A percentile compares a stretch with the other conserved stretches of the same genome.
phyloP scores from a whole-genome alignment of 2,888 invertebrate species.

The Tridacna crocea region DNA sequence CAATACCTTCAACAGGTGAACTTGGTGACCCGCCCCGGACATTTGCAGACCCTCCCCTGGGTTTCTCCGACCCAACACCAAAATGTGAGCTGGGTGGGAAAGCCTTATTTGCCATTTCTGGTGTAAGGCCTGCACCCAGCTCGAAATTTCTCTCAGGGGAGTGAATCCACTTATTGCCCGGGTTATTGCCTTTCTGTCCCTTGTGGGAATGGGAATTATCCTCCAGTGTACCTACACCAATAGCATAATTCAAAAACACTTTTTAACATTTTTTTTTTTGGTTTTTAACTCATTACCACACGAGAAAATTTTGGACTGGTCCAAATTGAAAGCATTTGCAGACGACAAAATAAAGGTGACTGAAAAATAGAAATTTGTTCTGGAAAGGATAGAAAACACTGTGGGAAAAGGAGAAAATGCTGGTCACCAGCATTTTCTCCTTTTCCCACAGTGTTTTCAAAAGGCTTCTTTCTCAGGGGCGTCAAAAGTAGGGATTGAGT shows the following conservation, averaged over 20 bases:
- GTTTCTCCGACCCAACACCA: neutral
- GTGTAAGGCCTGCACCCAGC: conserved; percentile 35
- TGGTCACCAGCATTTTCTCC: neutral
- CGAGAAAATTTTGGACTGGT: no score
- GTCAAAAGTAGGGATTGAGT: no score
- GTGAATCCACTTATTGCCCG: conserved; percentile 59
- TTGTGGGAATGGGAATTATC: conserved; percentile 45
- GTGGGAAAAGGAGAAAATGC: neutral
- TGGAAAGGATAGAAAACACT: neutral
- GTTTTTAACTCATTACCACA: neutral
- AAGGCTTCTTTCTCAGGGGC: no score
- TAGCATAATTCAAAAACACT: neutral
- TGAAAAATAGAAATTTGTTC: no score
- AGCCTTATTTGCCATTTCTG: conserved; percentile 25
- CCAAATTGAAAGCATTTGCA: no score
- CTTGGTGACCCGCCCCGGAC: conserved; percentile 5
- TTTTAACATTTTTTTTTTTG: neutral
- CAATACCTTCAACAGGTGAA: conserved; percentile 43
- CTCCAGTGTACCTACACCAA: conserved; percentile 40
- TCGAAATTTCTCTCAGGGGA: conserved; percentile 64
- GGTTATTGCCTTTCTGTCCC: conserved; percentile 42
- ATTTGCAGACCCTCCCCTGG: conserved; percentile 7
- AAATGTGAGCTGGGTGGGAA: conserved; percentile 6
- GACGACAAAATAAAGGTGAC: no score
- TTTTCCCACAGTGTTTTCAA: no score